These are phyloP conservation scores for Antechinus flavipes DNA, from an alignment of 2,113 vertebrate species.

Conservation along the genomic window DNA sequence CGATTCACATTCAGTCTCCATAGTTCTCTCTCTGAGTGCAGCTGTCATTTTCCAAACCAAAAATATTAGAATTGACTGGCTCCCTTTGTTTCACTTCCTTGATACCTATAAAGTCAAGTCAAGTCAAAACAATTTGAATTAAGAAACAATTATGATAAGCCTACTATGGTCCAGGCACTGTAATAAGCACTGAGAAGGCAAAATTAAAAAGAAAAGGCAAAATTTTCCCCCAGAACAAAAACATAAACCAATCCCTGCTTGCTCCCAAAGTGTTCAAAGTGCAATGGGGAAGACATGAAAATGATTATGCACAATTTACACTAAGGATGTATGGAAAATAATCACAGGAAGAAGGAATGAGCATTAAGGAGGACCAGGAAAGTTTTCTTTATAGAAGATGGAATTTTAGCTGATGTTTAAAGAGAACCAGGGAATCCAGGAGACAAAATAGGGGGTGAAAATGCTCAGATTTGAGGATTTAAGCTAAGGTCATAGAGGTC, in stretches of 20 bases:
- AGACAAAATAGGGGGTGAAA: neutral
- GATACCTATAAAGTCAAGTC: neutral
- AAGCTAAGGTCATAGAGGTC: neutral
- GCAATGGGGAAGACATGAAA: neutral
- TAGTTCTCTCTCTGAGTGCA: no score
- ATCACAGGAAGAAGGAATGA: neutral
- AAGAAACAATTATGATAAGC: neutral
- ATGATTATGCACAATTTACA: neutral
- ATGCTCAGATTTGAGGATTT: neutral
- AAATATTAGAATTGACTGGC: no score
- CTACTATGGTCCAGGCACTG: neutral
- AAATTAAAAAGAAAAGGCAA: neutral
- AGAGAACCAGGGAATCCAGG: neutral
- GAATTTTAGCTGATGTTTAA: neutral
- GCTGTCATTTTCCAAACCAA: no score
- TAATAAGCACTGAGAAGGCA: neutral
- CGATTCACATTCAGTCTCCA: no score
- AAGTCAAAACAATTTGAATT: neutral
- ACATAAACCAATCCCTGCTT: neutral
- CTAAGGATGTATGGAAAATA: neutral
- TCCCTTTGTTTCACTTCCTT: no score
- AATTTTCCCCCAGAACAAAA: neutral
- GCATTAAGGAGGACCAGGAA: neutral
- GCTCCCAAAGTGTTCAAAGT: neutral
- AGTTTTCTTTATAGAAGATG: neutral